phyloP scores from a whole-genome alignment of 2,888 invertebrate genomes.

The Mystacides longicornis region DNA sequence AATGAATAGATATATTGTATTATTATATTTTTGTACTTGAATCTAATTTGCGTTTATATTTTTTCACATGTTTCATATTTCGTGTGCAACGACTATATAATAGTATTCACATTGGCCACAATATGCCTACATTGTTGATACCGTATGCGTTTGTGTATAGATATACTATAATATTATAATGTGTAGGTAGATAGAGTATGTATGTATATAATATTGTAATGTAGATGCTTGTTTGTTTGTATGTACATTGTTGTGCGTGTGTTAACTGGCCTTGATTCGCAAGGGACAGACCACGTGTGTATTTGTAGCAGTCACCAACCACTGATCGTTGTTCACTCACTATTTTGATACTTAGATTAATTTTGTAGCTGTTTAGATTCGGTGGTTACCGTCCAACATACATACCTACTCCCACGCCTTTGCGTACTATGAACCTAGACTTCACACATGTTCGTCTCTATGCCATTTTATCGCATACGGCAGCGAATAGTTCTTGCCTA shows the following conservation, averaged over 20 bases:
- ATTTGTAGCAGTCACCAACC: constrained; percentile 35
- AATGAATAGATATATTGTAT: background rate
- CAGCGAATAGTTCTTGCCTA: too few relatives aligned
- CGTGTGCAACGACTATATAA: background rate
- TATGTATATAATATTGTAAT: background rate
- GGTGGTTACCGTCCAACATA: background rate
- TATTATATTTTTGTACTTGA: background rate
- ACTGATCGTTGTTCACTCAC: too few relatives aligned
- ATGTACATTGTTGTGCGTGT: background rate
- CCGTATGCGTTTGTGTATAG: too few relatives aligned
- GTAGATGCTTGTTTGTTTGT: background rate
- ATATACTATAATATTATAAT: background rate
- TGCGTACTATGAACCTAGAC: background rate
- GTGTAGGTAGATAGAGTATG: background rate
- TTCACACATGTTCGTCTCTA: background rate
- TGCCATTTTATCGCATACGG: too few relatives aligned
- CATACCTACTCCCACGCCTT: background rate
- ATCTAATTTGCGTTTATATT: background rate
- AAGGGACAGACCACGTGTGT: constrained; percentile 14
- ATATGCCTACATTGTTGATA: background rate
- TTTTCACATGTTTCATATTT: background rate
- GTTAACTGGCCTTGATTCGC: constrained; percentile 15
- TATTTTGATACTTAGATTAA: too few relatives aligned
- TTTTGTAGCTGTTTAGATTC: background rate
- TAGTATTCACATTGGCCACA: background rate